Evolutionary conservation across 1,140 invertebrate genomes (phyloP).

Genomic region (Dysdera silvatica): DNA sequence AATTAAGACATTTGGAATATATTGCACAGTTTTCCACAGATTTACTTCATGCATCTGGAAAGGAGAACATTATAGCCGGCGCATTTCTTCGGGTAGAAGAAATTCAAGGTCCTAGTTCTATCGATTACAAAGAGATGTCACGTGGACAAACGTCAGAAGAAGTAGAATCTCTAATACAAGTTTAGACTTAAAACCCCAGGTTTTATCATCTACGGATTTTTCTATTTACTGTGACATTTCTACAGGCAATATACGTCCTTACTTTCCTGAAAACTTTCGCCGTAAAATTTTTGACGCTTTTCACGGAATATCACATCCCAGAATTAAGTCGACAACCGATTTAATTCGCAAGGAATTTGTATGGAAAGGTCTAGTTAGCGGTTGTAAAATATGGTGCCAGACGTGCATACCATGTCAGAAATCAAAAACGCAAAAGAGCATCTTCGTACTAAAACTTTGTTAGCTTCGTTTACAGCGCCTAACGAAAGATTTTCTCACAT

Average conservation of each 20-base stretch:
- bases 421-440: not conserved
- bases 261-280: constrained; percentile 10
- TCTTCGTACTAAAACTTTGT: not conserved
- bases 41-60: constrained; percentile 40
- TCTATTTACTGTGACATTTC: constrained; percentile 5
- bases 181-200: not conserved
- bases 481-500: not conserved
- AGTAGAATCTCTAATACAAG: not conserved
- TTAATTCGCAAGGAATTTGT: not conserved
- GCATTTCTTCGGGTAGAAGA: not conserved
- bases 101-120: not conserved
- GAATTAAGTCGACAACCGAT: not conserved
- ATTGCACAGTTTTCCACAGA: constrained; percentile 42
- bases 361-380: not conserved
- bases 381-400: not conserved
- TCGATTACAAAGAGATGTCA: not conserved
- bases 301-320: not conserved
- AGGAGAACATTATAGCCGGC: constrained; percentile 35
- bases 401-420: not conserved
- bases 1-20: constrained; percentile 38
- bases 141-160: not conserved
- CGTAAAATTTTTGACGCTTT: constrained; percentile 5
- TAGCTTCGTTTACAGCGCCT: not conserved
- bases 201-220: not conserved
- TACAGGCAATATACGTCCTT: not conserved